Conservation (phyloP, 2,797 vertebrate genomes). For the Kryptopterus vitreolus region DNA sequence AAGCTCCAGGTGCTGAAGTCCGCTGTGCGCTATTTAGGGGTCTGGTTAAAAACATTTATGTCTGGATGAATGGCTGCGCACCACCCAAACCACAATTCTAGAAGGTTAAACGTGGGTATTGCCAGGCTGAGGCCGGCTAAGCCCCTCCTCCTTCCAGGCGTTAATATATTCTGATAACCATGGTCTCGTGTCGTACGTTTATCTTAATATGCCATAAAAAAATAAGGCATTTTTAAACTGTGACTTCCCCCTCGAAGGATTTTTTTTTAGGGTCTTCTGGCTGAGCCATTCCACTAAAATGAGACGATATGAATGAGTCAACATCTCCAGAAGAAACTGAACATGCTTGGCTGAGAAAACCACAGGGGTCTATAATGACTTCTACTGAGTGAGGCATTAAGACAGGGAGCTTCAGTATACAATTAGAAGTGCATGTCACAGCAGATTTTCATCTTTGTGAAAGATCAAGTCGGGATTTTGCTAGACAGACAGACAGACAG, state of each 20-base stretch:
- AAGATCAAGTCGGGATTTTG: no score
- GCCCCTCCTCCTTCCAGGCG: slow-evolving; percentile 66
- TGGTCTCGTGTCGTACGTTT: slow-evolving; percentile 60
- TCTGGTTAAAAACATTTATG: slow-evolving; percentile 62
- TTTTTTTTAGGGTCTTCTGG: slow-evolving; percentile 65
- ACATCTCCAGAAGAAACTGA: slow-evolving; percentile 66
- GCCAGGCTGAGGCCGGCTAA: slow-evolving; percentile 63
- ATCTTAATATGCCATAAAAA: slow-evolving; percentile 66
- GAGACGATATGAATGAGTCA: slow-evolving; percentile 70
- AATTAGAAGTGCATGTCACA: slow-evolving; percentile 47
- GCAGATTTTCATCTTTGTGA: slow-evolving; percentile 31
- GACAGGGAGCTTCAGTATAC: slow-evolving; percentile 45
- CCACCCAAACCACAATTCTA: slow-evolving; percentile 65
- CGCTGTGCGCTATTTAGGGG: slow-evolving; percentile 58
- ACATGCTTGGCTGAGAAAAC: slow-evolving; percentile 67
- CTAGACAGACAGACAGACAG: background rate
- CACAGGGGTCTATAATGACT: slow-evolving; percentile 65
- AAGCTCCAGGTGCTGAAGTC: slow-evolving; percentile 64
- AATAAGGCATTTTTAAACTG: slow-evolving; percentile 58
- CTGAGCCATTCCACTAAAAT: slow-evolving; percentile 65
- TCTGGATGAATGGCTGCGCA: slow-evolving; percentile 58
- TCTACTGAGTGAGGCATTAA: slow-evolving; percentile 60
- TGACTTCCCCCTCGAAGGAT: slow-evolving; percentile 66
- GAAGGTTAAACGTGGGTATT: slow-evolving; percentile 61
- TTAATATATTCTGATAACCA: slow-evolving; percentile 55